Conservation (phyloP, 2,113 vertebrate species). For the Otocyon megalotis region DNA sequence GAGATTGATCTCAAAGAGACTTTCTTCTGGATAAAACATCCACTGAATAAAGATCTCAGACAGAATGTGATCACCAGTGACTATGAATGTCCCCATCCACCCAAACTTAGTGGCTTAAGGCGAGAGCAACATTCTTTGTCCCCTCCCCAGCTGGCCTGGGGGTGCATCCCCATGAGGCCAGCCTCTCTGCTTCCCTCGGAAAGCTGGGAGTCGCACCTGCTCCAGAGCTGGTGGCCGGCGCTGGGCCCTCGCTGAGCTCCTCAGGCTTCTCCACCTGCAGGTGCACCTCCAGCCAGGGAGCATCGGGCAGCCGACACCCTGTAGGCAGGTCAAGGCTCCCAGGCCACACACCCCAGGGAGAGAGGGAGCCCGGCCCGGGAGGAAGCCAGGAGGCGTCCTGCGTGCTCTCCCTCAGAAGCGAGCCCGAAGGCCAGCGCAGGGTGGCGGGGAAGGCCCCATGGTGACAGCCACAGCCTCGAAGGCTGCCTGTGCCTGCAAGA, state of each 20-base stretch:
- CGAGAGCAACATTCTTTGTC: background rate
- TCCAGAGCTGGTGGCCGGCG: rapidly evolving
- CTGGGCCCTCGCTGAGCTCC: background rate
- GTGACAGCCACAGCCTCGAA: rapidly evolving
- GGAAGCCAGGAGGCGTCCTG: rapidly evolving
- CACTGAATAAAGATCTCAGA: background rate
- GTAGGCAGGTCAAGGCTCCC: rapidly evolving
- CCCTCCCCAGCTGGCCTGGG: background rate
- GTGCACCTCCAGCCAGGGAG: background rate
- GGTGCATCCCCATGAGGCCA: background rate
- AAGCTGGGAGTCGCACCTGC: rapidly evolving
- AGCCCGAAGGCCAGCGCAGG: background rate
- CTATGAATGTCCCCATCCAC: rapidly evolving
- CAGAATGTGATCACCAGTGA: background rate
- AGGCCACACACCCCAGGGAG: rapidly evolving
- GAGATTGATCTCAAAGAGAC: background rate
- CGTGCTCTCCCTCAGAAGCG: rapidly evolving
- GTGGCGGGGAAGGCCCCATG: rapidly evolving
- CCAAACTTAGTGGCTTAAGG: background rate
- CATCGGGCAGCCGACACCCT: rapidly evolving
- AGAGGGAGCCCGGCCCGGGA: background rate
- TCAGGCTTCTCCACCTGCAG: background rate
- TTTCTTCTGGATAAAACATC: background rate
- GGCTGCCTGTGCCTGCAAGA: background rate
- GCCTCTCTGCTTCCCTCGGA: background rate